Percentiles rank a stretch among this genome's conserved stretches.
These are phyloP conservation scores for Philhelius pedissequus DNA, from an alignment of 2,888 invertebrate genomes.

Conservation along the genomic window DNA sequence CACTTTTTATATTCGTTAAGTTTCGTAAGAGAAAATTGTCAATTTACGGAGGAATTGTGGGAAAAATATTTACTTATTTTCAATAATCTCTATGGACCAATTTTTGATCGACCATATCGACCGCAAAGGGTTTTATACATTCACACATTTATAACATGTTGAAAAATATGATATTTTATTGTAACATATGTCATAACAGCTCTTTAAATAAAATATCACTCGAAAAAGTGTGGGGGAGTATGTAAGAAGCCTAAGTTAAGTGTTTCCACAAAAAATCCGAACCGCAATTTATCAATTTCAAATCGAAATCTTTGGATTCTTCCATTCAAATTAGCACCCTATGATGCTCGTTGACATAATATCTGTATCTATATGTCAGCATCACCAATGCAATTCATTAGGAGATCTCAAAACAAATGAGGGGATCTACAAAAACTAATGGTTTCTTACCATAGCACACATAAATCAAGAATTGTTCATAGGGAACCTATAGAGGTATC, in stretches of 20 bases:
- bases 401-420: background rate
- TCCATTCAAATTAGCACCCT: conserved; percentile 11
- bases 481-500: background rate
- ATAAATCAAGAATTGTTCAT: background rate
- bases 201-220: background rate
- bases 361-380: conserved; percentile 3
- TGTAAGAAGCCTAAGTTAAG: background rate
- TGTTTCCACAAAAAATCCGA: background rate
- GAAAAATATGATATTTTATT: background rate
- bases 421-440: background rate
- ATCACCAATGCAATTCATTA: conserved; percentile 3
- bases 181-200: background rate
- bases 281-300: background rate
- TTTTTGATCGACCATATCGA: background rate
- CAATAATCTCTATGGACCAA: background rate
- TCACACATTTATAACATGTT: background rate
- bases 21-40: background rate
- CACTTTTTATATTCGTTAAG: no score
- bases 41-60: no score
- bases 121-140: background rate
- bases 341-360: background rate
- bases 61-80: background rate
- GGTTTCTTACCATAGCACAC: background rate
- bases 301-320: background rate
- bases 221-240: background rate